These are phyloP conservation scores for Platysternon megacephalum DNA, from an alignment of 2,113 vertebrate species.

Conservation along the genomic window DNA sequence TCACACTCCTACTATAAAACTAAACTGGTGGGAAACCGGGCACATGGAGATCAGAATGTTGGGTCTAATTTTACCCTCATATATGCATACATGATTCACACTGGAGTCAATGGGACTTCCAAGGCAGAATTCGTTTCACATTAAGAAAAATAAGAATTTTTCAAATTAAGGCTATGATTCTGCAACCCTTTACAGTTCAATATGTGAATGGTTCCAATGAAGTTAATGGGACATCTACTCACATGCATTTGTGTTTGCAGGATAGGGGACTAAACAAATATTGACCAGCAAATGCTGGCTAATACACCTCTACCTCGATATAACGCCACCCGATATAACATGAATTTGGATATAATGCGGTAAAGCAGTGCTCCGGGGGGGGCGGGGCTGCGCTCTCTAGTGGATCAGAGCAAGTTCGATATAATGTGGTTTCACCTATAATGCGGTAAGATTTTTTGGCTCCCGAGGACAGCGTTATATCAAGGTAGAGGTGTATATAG, in stretches of 20 bases:
- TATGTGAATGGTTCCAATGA: not conserved
- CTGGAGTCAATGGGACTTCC: slow-evolving; percentile 14
- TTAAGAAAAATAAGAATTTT: not conserved
- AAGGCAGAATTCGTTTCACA: not conserved
- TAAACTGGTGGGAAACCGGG: slow-evolving; percentile 43
- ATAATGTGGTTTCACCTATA: too few species aligned
- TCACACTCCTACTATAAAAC: slow-evolving; percentile 60
- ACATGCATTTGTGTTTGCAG: not conserved
- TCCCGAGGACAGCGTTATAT: too few species aligned
- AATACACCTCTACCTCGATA: too few species aligned
- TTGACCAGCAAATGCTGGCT: not conserved
- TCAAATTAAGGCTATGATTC: not conserved
- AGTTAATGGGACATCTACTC: not conserved
- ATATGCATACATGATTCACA: slow-evolving; percentile 48
- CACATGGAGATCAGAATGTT: slow-evolving; percentile 36
- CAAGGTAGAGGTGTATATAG: too few species aligned
- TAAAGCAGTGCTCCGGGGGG: too few species aligned
- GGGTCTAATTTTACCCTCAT: slow-evolving; percentile 42
- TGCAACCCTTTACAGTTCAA: not conserved
- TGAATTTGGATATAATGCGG: too few species aligned
- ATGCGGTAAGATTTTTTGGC: too few species aligned
- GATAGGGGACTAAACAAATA: not conserved
- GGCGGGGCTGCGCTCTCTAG: too few species aligned
- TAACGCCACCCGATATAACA: too few species aligned
- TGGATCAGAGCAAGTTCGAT: too few species aligned